Base-by-base conservation (phyloP, 2,888 invertebrate species). In the Punctoribates punctum region DNA sequence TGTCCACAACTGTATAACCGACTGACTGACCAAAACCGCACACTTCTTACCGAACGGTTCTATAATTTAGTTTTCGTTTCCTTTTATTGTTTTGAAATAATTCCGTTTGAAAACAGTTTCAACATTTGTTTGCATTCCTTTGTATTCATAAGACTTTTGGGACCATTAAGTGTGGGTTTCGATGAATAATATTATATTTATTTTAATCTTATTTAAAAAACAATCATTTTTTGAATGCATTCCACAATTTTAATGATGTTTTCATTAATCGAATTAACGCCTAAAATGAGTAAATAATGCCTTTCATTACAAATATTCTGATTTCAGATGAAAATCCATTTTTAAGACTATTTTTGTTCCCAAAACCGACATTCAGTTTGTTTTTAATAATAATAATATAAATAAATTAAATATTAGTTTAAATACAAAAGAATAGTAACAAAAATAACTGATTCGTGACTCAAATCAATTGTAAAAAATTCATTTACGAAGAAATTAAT, bases 1-100 rank as follows among this genome's bases (percentile, higher is more conserved):
- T 78, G 67, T 73, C 77, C 29, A 78, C 78, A 60, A 78, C 78
- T 60, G 78, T 78, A 38, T 77, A 34, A 73, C 13, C 15, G 23
- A 3, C 1, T 4, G 23, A 65, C 17, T 27, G 13, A 15, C 29
- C 8, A 20, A 65, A 65, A 65, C 27, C 34, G 34, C 34, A 34
- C 34, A 34, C 34, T 34, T n/a, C 23, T 11, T 25, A 67, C n/a
- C 67, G 1, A n/a, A 51, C n/a, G 51, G 51, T 51, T n/a, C 51
- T 15, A 51, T 51, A n/a, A n/a, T 15, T 51, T n/a, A 5, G 51
- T n/a, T 51, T 51, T 51, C 13, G n/a, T 8, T 8, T n/a, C 4
- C 17, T 13, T 51, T 51, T 4, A 51, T n/a, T n/a, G 13, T 51
- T n/a, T n/a, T 51, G 13, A 51, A 51, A 8, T 8, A 51, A 8